Evolutionary conservation across 2,113 vertebrate genomes (phyloP), one percentile per base, ranked within the genome.

Genomic region (Pyxicephalus adspersus): DNA sequence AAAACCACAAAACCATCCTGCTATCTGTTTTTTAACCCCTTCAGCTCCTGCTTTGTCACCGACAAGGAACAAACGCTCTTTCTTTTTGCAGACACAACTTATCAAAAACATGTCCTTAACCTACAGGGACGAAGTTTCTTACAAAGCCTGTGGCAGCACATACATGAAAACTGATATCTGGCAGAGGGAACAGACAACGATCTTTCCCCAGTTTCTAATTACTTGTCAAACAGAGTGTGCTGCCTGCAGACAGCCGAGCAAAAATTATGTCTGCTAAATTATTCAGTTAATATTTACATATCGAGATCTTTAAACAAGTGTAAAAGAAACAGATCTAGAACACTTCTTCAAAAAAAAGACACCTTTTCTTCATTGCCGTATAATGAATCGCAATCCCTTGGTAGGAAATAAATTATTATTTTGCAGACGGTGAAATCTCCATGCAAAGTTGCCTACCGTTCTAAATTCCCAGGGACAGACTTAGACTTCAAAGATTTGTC

Each of bases 231-330:
- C 60, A 81, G 70, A 74, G 68, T 65, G 68, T 74, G 68, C 60
- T 20, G 79, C 68, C 79, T 81, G 68, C 60, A 81, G 79, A 81
- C 79, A 81, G 79, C 70, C 60, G 28, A 38, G 58, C 68, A 38
- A 73, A 81, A 81, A 81, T 81, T 73, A 81, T 81, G 79, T 81
- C 79, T 74, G 16, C 60, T 81, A 74, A 81, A 81, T 81, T 81
- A 81, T 81, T 81, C 79, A 81, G 79, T 81, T 73, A 73, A 74
- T 81, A 73, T 81, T 81, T 81, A 81, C 79, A 81, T 81, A 74
- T 50, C 1, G 68, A 81, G 68, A 73, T 81, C 68, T 81, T 81
- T 81, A 81, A 81, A 81, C 79, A 81, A 64, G 60, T 73, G 61
- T 81, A 74, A 81, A 81, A 81, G 58, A 38, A 74, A 72, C 79